Percentiles rank a stretch among this genome's conserved stretches.
Evolutionary conservation across 2,888 invertebrate genomes (phyloP).

Genomic region (Cephus runcator): DNA sequence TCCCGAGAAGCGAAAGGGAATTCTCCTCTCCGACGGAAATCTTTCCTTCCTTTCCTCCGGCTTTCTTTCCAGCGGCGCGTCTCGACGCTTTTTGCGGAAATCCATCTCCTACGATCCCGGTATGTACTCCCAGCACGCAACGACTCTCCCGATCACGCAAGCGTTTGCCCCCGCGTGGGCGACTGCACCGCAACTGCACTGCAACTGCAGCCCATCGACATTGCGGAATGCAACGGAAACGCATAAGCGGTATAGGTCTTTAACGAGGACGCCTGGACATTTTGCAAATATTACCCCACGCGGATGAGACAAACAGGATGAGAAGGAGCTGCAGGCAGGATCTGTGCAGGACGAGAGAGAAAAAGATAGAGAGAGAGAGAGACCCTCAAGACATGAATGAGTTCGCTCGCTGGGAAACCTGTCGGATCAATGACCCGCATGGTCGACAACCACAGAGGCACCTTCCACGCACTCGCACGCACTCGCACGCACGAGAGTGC

Average conservation of each 20-base stretch:
- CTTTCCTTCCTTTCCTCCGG: neutral
- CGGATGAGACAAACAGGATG: neutral
- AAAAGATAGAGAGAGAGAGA: too few species aligned
- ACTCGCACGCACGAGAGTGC: neutral
- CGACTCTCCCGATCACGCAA: neutral
- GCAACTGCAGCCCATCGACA: neutral
- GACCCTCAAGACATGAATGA: conserved; percentile 1
- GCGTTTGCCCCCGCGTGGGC: neutral
- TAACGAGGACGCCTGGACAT: neutral
- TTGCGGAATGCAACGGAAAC: neutral
- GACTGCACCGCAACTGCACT: neutral
- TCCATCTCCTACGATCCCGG: neutral
- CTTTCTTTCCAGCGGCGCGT: neutral
- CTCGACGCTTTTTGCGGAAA: neutral
- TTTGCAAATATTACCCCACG: neutral
- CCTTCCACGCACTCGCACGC: neutral
- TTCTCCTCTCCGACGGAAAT: neutral
- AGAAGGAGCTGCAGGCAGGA: neutral
- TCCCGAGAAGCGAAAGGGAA: neutral
- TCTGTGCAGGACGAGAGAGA: neutral
- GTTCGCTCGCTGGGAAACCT: conserved; percentile 6
- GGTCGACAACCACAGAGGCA: conserved; percentile 2
- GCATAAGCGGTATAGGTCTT: neutral
- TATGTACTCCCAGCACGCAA: neutral
- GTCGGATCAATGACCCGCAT: conserved; percentile 22